A percentile compares a stretch with the other conserved stretches of the same genome.
phyloP scores from a whole-genome alignment of 2,113 vertebrate genomes.

The Zootoca vivipara region DNA sequence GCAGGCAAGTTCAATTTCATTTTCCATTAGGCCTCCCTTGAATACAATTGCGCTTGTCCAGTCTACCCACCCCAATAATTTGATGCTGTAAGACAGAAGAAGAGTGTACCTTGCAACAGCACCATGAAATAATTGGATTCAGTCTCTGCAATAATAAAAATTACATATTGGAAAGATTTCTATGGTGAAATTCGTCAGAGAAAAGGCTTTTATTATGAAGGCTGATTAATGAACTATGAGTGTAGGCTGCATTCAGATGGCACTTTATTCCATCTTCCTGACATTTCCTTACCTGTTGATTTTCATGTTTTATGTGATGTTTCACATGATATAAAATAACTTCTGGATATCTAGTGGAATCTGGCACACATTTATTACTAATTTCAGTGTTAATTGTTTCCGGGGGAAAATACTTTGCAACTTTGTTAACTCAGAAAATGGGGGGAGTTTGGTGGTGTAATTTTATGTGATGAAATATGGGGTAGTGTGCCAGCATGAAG shows the following conservation, averaged over 20 bases:
- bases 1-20: not conserved
- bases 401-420: too few relatives aligned
- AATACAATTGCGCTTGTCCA: not conserved
- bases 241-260: too few relatives aligned
- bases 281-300: too few relatives aligned
- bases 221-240: not conserved
- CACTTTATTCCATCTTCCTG: too few relatives aligned
- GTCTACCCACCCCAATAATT: not conserved
- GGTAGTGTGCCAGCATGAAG: too few relatives aligned
- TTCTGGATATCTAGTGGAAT: too few relatives aligned
- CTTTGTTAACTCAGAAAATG: too few relatives aligned
- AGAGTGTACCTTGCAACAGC: not conserved
- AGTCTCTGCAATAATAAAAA: not conserved
- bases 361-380: too few relatives aligned
- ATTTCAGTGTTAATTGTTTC: too few relatives aligned
- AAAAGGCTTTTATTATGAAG: not conserved
- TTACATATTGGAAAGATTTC: not conserved
- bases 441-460: not conserved
- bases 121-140: not conserved
- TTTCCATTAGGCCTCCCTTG: not conserved
- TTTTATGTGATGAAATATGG: too few relatives aligned
- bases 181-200: not conserved
- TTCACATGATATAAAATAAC: too few relatives aligned
- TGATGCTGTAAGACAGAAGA: not conserved
- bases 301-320: too few relatives aligned